These are phyloP conservation scores for Clarias fuscus DNA, from an alignment of 2,797 vertebrate genomes.

Conservation along the genomic window DNA sequence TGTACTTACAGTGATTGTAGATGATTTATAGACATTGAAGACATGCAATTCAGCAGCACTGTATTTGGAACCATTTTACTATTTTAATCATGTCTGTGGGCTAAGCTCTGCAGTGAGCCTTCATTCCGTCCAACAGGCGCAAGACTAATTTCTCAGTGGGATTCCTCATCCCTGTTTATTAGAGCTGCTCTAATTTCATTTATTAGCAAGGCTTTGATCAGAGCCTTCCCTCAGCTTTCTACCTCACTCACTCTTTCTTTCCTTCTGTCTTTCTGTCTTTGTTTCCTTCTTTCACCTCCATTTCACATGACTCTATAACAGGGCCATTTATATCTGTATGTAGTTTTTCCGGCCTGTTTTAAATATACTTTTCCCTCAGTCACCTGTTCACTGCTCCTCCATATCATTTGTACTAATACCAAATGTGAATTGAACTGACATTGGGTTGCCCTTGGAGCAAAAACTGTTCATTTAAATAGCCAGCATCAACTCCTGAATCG, in stretches of 20 bases:
- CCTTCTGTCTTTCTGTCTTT: too few relatives aligned
- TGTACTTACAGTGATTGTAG: not conserved
- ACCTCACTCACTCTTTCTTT: not conserved
- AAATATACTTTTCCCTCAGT: not conserved
- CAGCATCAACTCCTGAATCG: not conserved
- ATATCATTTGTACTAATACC: conserved; percentile 21
- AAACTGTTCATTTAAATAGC: not conserved
- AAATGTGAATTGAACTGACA: not conserved
- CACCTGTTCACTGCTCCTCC: not conserved
- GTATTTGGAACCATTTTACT: conserved; percentile 41
- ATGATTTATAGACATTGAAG: not conserved
- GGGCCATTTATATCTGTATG: not conserved
- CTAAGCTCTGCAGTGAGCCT: conserved; percentile 42
- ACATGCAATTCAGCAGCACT: not conserved
- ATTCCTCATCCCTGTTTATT: conserved; percentile 70
- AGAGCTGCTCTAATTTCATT: conserved; percentile 75
- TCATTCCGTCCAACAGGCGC: conserved; percentile 58
- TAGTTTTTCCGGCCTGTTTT: not conserved
- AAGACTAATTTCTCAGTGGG: conserved; percentile 65
- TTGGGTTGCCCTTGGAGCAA: not conserved
- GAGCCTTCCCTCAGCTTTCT: conserved; percentile 14
- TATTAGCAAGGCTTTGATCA: conserved; percentile 51
- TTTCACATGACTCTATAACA: not conserved
- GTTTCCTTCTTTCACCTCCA: not conserved
- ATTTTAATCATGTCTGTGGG: conserved; percentile 52